Conservation (phyloP, 1,140 invertebrate species). For the Meloidogyne floridensis region DNA sequence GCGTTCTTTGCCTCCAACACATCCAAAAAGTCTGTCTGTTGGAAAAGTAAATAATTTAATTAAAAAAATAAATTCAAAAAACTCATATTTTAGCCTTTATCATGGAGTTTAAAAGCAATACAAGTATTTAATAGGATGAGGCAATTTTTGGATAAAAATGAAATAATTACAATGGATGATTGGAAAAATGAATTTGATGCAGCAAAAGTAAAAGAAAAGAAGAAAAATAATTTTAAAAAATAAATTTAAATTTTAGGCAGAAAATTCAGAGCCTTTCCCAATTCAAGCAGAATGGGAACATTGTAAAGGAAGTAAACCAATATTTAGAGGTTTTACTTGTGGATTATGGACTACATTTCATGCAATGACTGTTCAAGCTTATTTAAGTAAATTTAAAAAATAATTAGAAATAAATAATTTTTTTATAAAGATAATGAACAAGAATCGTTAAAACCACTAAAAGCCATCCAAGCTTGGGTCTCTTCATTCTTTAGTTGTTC, state of each 20-base stretch:
- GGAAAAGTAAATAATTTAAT: background rate
- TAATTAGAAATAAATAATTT: background rate
- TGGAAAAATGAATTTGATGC: conserved; percentile 48
- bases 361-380: conserved; percentile 80
- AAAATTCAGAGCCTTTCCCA: conserved; percentile 62
- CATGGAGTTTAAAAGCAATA: conserved; percentile 30
- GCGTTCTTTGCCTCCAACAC: conserved; percentile 9
- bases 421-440: background rate
- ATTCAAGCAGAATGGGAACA: conserved; percentile 76
- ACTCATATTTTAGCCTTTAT: conserved; percentile 22
- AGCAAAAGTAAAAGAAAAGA: conserved; percentile 26
- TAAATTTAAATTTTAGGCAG: conserved; percentile 1
- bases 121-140: conserved; percentile 34
- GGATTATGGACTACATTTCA: conserved; percentile 95
- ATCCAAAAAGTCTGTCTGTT: conserved; percentile 34
- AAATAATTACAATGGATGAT: conserved; percentile 39
- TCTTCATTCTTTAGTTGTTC: conserved; percentile 62
- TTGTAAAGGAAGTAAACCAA: conserved; percentile 78
- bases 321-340: conserved; percentile 85
- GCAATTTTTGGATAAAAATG: conserved; percentile 32
- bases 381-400: conserved; percentile 68
- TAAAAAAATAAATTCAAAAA: background rate
- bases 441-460: conserved; percentile 39
- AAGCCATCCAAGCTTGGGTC: conserved; percentile 65
- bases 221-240: background rate